Percentiles rank a stretch among this genome's conserved stretches.
Conservation (phyloP, 53 echinoderm and acorn worm species). For the Patiria pectinifera region DNA sequence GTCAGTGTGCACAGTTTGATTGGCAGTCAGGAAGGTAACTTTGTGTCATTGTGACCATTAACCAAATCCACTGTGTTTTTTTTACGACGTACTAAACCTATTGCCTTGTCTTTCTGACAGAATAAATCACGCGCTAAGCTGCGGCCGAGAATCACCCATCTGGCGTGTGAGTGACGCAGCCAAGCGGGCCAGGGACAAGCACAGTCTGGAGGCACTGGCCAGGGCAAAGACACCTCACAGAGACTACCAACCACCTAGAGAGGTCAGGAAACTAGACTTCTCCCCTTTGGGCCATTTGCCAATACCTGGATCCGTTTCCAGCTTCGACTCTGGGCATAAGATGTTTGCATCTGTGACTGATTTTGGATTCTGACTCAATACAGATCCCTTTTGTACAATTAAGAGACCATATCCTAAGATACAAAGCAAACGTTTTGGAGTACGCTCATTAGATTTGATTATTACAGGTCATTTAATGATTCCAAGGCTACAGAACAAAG, state of each 20-base stretch:
- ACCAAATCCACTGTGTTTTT: too few species aligned
- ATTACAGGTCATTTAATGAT: too few species aligned
- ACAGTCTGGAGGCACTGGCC: slow-evolving; percentile 77
- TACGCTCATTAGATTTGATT: too few species aligned
- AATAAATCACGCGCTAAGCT: slow-evolving; percentile 84
- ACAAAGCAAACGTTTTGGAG: too few species aligned
- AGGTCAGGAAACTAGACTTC: slow-evolving; percentile 54
- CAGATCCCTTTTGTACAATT: too few species aligned
- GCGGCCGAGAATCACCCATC: slow-evolving; percentile 94
- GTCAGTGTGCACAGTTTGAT: too few species aligned
- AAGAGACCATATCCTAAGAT: too few species aligned
- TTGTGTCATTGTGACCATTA: too few species aligned
- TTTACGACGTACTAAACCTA: too few species aligned
- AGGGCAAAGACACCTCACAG: slow-evolving; percentile 88
- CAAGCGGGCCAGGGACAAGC: slow-evolving; percentile 79
- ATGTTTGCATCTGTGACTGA: too few species aligned
- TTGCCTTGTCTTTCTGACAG: slow-evolving; percentile 25
- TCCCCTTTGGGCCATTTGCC: neutral
- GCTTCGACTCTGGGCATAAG: neutral
- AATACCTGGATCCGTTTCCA: neutral
- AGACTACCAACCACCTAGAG: slow-evolving; percentile 80
- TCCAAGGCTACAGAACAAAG: too few species aligned
- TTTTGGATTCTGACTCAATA: neutral
- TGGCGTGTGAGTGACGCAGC: slow-evolving; percentile 91
- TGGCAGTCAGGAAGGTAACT: too few species aligned